Percentiles rank a stretch among this genome's conserved stretches.
Conservation (phyloP, 2,113 vertebrate genomes). For the Petrocephalus microphthalmus region DNA sequence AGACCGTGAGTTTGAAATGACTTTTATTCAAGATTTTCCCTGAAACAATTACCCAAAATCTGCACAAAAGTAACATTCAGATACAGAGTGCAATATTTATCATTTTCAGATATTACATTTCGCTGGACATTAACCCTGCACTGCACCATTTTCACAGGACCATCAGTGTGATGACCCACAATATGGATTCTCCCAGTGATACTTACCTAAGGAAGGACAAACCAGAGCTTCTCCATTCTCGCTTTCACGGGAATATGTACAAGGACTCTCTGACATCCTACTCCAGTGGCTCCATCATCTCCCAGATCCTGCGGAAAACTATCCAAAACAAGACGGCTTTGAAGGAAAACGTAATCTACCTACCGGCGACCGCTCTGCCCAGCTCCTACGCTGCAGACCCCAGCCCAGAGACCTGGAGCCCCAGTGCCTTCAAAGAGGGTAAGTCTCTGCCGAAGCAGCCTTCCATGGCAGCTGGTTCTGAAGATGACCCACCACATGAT, state of each 20-base stretch:
- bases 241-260: conserved; percentile 56
- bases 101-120: neutral
- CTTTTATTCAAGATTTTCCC: neutral
- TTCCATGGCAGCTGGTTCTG: conserved; percentile 36
- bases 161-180: conserved; percentile 47
- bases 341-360: conserved; percentile 57
- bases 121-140: neutral
- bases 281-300: conserved; percentile 59
- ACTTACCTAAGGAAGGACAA: conserved; percentile 50
- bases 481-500: conserved; percentile 53
- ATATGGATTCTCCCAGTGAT: conserved; percentile 41
- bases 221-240: conserved; percentile 49
- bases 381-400: conserved; percentile 45
- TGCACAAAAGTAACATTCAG: neutral
- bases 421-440: conserved; percentile 52
- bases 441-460: conserved; percentile 42
- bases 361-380: conserved; percentile 37
- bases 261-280: conserved; percentile 57
- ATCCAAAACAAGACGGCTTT: conserved; percentile 53
- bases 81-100: neutral
- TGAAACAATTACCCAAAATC: neutral
- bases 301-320: conserved; percentile 64
- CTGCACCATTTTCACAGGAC: conserved; percentile 44
- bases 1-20: neutral
- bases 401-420: conserved; percentile 51